phyloP scores from a whole-genome alignment of 1,140 invertebrate genomes.

The Apis cerana region DNA sequence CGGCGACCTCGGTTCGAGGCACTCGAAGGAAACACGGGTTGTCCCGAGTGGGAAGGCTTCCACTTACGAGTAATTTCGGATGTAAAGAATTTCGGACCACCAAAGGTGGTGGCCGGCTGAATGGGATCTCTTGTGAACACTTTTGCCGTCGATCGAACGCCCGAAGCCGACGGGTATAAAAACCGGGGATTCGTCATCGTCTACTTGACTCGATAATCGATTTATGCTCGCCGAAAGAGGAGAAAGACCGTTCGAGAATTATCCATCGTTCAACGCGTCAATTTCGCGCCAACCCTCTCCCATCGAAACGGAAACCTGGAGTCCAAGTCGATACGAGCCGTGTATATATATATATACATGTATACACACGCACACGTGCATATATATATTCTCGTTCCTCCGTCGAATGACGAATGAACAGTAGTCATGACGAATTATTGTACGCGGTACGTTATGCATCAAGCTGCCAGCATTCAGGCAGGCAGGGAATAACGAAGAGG shows the following conservation, averaged over 20 bases:
- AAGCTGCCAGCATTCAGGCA: constrained; percentile 61
- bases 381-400: constrained; percentile 22
- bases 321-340: too few species aligned
- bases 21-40: neutral
- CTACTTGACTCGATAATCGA: constrained; percentile 71
- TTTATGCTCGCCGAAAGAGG: neutral
- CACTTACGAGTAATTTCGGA: constrained; percentile 73
- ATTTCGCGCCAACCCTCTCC: too few species aligned
- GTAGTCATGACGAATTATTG: constrained; percentile 69
- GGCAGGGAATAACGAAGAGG: constrained; percentile 61
- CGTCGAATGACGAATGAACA: constrained; percentile 64
- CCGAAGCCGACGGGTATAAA: constrained; percentile 63
- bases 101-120: constrained; percentile 72
- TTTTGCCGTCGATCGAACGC: constrained; percentile 68
- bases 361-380: accelerated
- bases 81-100: constrained; percentile 76
- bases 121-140: constrained; percentile 71
- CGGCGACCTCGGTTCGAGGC: too few species aligned
- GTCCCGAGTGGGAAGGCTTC: constrained; percentile 70
- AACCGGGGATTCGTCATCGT: constrained; percentile 76
- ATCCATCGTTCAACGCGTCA: too few species aligned
- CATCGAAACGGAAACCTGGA: too few species aligned
- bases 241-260: too few species aligned
- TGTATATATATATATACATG: too few species aligned
- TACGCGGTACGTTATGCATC: constrained; percentile 61